Evolutionary conservation across 2,113 vertebrate species (phyloP), one percentile per base, ranked within the genome.

Genomic region (Pseudorhombus dupliciocellatus): DNA sequence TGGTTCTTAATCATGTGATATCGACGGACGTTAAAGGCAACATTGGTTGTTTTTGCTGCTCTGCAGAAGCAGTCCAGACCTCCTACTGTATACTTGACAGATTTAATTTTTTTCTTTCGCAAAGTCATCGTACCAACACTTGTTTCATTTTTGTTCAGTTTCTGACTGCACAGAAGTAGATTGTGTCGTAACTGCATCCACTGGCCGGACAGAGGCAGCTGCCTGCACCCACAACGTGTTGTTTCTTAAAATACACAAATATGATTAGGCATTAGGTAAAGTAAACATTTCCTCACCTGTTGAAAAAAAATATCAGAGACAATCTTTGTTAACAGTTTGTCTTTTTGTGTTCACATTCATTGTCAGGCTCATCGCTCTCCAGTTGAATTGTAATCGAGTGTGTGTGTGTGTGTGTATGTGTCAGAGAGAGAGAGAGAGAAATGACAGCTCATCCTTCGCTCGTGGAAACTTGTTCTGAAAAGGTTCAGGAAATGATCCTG

Each of bases 31-130:
- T 74, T 65, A 34, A 67, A 52, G 54, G 66, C 77, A 71, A 87
- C 79, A 62, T 75, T 74, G 53, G 82, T 80, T 69, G 77, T 80
- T 76, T 86, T 85, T 72, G 73, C 84, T 81, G 82, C 84, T 77
- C 62, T 75, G 72, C 66, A 69, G 54, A 84, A 83, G 71, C 79
- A 82, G 84, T 79, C 73, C 72, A 77, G 81, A 87, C 77, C 80
- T 84, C 77, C 59, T 68, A 85, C 73, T 82, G 70, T 87, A 86
- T 88, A 89, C 91, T 92, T 90, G 89, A 90, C 79, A 60, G 37
- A 56, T 78, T 83, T 66, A 22, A 67, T 57, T 67, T 77, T 66
- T 70, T 68, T 34, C 42, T 50, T 15, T 26, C 67, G 80, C 72
- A 71, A 70, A 85, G 80, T 84, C 73, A 77, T 82, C 12, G 61